A percentile compares a stretch with the other conserved stretches of the same genome.
These are phyloP conservation scores for Nomia melanderi DNA, from an alignment of 1,140 invertebrate genomes.

Conservation along the genomic window DNA sequence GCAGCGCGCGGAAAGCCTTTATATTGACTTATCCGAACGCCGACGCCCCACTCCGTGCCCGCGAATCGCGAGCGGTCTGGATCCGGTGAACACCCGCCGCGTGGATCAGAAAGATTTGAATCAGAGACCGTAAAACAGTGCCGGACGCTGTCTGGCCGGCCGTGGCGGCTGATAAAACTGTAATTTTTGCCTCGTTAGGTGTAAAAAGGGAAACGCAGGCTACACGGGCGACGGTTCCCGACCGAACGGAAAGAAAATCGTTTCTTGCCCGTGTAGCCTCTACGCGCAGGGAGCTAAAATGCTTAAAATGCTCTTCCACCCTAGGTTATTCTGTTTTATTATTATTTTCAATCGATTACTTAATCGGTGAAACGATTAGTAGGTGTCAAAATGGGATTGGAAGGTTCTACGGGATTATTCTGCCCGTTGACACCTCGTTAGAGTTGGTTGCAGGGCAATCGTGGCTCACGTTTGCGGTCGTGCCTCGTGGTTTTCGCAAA, in stretches of 20 bases:
- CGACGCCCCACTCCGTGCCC: slow-evolving; percentile 36
- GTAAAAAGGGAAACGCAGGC: neutral
- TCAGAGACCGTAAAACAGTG: slow-evolving; percentile 49
- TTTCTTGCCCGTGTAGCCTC: neutral
- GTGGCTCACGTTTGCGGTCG: neutral
- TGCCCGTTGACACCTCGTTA: neutral
- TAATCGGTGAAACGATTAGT: no score
- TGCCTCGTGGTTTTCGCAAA: neutral
- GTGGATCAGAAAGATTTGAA: slow-evolving; percentile 42
- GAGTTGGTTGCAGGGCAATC: neutral
- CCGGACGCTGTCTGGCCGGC: slow-evolving; percentile 17
- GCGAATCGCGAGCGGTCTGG: neutral
- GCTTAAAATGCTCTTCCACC: neutral
- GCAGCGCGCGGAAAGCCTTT: slow-evolving; percentile 68
- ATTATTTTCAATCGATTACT: no score
- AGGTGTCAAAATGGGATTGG: no score
- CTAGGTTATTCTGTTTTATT: no score
- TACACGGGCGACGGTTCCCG: neutral
- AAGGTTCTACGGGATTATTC: no score
- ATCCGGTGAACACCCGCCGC: slow-evolving; percentile 19
- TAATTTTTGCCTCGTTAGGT: slow-evolving; percentile 9
- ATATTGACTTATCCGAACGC: slow-evolving; percentile 70
- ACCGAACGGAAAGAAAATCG: neutral
- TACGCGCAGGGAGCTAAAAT: neutral
- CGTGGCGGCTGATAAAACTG: slow-evolving; percentile 1